phyloP scores from a whole-genome alignment of 2,888 invertebrate species.

The Leptinotarsa haldemani region DNA sequence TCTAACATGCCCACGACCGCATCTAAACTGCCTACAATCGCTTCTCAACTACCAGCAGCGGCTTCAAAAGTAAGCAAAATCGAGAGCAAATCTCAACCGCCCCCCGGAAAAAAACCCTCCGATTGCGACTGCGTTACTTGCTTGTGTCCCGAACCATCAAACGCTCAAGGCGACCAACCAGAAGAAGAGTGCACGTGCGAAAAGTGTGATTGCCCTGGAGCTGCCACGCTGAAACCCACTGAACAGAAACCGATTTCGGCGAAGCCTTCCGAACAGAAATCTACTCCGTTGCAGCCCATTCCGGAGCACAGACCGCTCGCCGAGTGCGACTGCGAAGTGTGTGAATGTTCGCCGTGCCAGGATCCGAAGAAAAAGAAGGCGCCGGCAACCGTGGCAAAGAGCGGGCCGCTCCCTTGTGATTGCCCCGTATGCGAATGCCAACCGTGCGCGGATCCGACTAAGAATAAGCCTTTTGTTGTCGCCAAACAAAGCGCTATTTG shows the following conservation, averaged over 20 bases:
- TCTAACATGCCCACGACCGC: too few species aligned
- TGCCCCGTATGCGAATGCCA: slow-evolving; percentile 29
- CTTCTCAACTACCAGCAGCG: not conserved
- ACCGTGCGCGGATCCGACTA: slow-evolving; percentile 41
- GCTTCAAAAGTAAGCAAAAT: slow-evolving; percentile 1
- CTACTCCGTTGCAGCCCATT: not conserved
- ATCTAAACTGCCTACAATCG: not conserved
- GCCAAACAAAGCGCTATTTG: not conserved
- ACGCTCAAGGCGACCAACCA: slow-evolving; percentile 17
- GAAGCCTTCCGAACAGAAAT: too few species aligned
- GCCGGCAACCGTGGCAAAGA: not conserved
- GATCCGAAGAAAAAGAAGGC: slow-evolving; percentile 33
- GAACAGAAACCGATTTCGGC: not conserved
- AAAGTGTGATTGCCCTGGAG: slow-evolving; percentile 34
- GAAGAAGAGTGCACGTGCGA: slow-evolving; percentile 31
- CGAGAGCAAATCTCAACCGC: not conserved
- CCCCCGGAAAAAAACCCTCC: not conserved
- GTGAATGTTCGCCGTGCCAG: slow-evolving; percentile 37
- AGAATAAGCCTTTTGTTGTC: not conserved
- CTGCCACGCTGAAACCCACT: not conserved
- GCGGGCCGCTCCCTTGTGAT: slow-evolving; percentile 8
- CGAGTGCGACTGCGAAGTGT: slow-evolving; percentile 33
- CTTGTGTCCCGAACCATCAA: not conserved
- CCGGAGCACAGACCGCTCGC: slow-evolving; percentile 7
- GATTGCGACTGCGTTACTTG: slow-evolving; percentile 23